Evolutionary conservation across 2,888 invertebrate species (phyloP).

Genomic region (Trichopria drosophilae): DNA sequence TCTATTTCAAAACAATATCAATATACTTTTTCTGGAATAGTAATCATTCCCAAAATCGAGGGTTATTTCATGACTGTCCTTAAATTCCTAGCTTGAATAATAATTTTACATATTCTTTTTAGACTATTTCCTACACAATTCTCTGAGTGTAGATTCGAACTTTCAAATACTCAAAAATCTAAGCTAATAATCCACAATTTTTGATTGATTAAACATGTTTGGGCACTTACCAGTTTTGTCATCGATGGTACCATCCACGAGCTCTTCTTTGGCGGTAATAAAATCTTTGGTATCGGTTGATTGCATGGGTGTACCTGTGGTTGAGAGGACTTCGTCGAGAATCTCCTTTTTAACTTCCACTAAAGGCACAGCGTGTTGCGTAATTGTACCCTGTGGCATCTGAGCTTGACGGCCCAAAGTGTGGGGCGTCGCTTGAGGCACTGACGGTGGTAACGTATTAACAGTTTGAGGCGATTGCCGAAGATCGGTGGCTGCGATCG

Average conservation of each 20-base stretch:
- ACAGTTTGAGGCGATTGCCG: conserved; percentile 49
- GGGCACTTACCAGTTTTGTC: conserved; percentile 53
- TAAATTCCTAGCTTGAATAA: conserved; percentile 24
- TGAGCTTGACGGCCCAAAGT: conserved; percentile 58
- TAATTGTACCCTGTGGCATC: conserved; percentile 53
- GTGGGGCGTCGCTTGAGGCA: conserved; percentile 55
- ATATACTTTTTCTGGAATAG: no score
- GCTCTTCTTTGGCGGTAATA: conserved; percentile 58
- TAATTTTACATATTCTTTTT: conserved; percentile 27
- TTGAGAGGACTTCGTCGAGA: conserved; percentile 64
- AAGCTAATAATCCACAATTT: no score
- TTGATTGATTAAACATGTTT: neutral
- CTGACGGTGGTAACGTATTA: conserved; percentile 59
- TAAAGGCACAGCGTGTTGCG: conserved; percentile 60
- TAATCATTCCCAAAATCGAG: no score
- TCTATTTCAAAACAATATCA: no score
- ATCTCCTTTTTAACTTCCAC: conserved; percentile 74
- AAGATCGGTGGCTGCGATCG: conserved; percentile 38
- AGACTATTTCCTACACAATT: neutral
- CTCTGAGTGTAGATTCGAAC: no score
- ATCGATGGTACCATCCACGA: conserved; percentile 53
- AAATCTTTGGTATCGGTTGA: conserved; percentile 58
- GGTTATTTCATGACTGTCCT: no score
- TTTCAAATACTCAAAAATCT: no score
- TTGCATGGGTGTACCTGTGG: conserved; percentile 37